Evolutionary conservation across 53 echinoderm and acorn worm species (phyloP), one percentile per base, ranked within the genome.

Genomic region (Zoroaster sp.): DNA sequence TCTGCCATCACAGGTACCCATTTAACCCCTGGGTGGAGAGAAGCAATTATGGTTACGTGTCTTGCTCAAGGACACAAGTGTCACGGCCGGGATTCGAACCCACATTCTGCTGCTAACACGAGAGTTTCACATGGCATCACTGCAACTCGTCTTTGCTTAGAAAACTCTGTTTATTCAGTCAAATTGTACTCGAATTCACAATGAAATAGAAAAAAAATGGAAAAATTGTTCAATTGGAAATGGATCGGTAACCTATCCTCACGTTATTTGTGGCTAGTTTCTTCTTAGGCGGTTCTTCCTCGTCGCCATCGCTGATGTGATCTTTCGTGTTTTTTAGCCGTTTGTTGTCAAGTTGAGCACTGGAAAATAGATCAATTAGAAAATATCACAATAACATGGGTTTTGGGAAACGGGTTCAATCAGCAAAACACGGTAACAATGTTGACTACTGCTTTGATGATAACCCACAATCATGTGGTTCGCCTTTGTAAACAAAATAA

Each of bases 201-300:
- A n/a, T n/a, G n/a, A n/a, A n/a, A n/a, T n/a, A 11, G 25, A 44
- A 75, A 45, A 28, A 28, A 45, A 75, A 25, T 23, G 5, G 35
- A 47, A 47, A 47, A n/a, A n/a, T n/a, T n/a, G n/a, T n/a, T n/a
- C n/a, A n/a, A n/a, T n/a, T n/a, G n/a, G n/a, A n/a, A n/a, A n/a
- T n/a, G n/a, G n/a, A n/a, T n/a, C n/a, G n/a, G n/a, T n/a, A n/a
- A n/a, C n/a, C n/a, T 35, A 15, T 52, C 63, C 88, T 88, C 37
- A 88, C 88, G 77, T 77, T 88, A 40, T 88, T 93, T 13, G 93
- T 90, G 45, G 93, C 90, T 69, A 87, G 88, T 70, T 90, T 93
- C 75, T 93, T 93, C 93, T 87, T 93, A 4, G 93, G 93, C n/a
- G 93, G 93, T 46, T 88, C 93, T 39, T 93, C 93, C 73, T 80